phyloP scores from a whole-genome alignment of 2,888 invertebrate species.

The Baronia brevicornis region DNA sequence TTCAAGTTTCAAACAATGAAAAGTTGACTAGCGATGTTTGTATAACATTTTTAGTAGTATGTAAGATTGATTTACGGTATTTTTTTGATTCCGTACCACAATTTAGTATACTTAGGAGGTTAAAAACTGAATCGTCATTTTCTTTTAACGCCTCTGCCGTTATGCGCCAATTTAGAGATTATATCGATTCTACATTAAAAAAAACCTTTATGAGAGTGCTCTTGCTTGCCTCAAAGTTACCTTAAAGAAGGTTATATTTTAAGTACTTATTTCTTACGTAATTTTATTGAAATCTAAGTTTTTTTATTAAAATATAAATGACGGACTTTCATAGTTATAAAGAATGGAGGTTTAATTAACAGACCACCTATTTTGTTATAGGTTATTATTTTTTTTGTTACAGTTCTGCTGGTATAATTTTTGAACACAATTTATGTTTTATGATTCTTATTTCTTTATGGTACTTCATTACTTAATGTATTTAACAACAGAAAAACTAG shows the following conservation, averaged over 20 bases:
- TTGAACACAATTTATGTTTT: no score
- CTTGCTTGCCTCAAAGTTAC: constrained; percentile 56
- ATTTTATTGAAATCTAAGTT: constrained; percentile 26
- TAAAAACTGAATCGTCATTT: constrained; percentile 38
- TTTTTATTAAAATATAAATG: constrained; percentile 29
- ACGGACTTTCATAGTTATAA: no score
- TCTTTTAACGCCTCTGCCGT: constrained; percentile 47
- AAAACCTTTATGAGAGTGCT: constrained; percentile 37
- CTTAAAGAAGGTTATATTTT: constrained; percentile 35
- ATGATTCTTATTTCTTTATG: no score
- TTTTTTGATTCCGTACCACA: constrained; percentile 33
- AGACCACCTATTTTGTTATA: no score
- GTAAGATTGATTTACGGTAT: constrained; percentile 54
- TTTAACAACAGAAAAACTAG: no score
- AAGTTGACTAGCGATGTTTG: constrained; percentile 35
- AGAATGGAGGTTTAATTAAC: no score
- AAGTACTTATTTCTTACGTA: constrained; percentile 41
- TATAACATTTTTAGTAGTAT: constrained; percentile 34
- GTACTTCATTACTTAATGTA: no score
- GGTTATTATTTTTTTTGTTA: constrained; percentile 8
- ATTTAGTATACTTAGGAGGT: constrained; percentile 34
- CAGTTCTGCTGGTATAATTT: no score
- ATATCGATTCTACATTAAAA: constrained; percentile 25
- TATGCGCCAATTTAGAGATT: constrained; percentile 26
- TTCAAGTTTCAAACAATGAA: constrained; percentile 56